A percentile compares a stretch with the other conserved stretches of the same genome.
phyloP scores from a whole-genome alignment of 2,888 invertebrate genomes.

The Tridacna crocea region DNA sequence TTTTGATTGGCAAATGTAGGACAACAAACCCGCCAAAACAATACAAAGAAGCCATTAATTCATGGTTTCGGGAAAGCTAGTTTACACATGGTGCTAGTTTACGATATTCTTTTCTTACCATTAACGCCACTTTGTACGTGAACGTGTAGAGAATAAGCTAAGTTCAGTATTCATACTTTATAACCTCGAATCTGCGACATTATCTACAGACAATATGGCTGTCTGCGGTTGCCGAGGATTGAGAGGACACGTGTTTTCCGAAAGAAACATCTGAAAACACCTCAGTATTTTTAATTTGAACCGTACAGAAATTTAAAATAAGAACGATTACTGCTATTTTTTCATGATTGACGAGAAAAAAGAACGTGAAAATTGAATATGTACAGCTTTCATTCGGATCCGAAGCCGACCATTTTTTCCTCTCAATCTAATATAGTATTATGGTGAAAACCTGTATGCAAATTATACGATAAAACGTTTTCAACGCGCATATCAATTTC shows the following conservation, averaged over 20 bases:
- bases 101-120: slow-evolving; percentile 44
- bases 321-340: too few species aligned
- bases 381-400: not conserved
- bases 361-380: too few species aligned
- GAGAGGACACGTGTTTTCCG: slow-evolving; percentile 23
- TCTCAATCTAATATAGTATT: slow-evolving; percentile 9
- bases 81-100: not conserved
- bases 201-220: slow-evolving; percentile 58
- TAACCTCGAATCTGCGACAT: slow-evolving; percentile 47
- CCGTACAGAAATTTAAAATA: too few species aligned
- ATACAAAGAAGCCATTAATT: slow-evolving; percentile 29
- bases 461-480: slow-evolving; percentile 23
- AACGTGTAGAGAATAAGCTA: not conserved
- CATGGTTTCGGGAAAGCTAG: too few species aligned
- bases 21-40: slow-evolving; percentile 52
- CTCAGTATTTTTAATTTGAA: too few species aligned
- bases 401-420: not conserved
- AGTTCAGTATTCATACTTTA: slow-evolving; percentile 2
- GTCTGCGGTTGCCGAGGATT: slow-evolving; percentile 53
- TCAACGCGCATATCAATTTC: too few species aligned
- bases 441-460: slow-evolving; percentile 51
- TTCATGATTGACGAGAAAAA: too few species aligned
- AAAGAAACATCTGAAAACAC: slow-evolving; percentile 12
- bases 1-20: slow-evolving; percentile 35
- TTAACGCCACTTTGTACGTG: slow-evolving; percentile 17